phyloP scores from a whole-genome alignment of 2,113 vertebrate genomes.

The Gracilinanus agilis region DNA sequence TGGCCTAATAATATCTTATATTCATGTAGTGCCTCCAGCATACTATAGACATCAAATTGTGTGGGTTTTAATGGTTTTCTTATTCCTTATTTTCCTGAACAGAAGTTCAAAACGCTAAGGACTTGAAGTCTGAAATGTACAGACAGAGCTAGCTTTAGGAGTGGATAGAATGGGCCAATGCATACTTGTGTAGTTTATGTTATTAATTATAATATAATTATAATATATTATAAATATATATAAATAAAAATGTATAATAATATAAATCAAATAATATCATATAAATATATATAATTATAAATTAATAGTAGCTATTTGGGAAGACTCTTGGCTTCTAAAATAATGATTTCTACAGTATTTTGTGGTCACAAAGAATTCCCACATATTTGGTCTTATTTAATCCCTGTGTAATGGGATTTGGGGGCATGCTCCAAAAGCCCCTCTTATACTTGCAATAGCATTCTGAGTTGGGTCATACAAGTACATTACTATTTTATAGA shows the following conservation, averaged over 20 bases:
- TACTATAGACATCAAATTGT: not conserved
- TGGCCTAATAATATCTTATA: not conserved
- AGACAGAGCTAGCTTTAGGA: not conserved
- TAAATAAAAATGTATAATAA: too few relatives aligned
- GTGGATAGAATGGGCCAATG: not conserved
- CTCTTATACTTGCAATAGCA: not conserved
- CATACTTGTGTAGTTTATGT: not conserved
- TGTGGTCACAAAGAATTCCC: not conserved
- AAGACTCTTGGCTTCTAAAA: not conserved
- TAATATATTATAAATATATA: too few relatives aligned
- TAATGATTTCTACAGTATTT: not conserved
- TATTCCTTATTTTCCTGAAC: not conserved
- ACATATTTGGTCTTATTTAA: not conserved
- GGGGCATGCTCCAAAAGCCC: not conserved
- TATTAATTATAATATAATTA: too few relatives aligned
- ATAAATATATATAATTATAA: too few relatives aligned
- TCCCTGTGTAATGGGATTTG: not conserved
- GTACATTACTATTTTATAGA: not conserved
- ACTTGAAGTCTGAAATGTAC: not conserved
- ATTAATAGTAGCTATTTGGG: not conserved
- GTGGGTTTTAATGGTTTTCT: not conserved
- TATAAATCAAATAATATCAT: too few relatives aligned
- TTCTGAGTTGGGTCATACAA: not conserved
- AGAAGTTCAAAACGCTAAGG: not conserved
- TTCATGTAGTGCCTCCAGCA: not conserved